Evolutionary conservation across 1,140 invertebrate species (phyloP).

Genomic region (Drosophila ogumai): DNA sequence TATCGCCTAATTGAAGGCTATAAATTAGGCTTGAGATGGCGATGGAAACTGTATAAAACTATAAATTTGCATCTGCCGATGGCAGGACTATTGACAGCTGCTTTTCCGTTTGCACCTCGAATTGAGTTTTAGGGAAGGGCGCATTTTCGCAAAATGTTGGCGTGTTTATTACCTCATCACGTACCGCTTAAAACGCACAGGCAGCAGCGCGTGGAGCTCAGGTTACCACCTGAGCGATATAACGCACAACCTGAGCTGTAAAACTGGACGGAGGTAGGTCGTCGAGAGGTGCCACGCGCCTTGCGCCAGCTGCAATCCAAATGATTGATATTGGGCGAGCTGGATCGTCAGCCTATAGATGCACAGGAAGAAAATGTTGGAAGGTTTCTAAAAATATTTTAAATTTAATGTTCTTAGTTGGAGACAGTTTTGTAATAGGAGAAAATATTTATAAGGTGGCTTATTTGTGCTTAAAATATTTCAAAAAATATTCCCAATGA

Average conservation of each 20-base stretch:
- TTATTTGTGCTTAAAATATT: not conserved
- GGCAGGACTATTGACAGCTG: conserved; percentile 64
- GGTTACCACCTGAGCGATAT: conserved; percentile 58
- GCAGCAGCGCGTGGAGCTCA: conserved; percentile 59
- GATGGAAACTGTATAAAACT: not conserved
- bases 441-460: too few species aligned
- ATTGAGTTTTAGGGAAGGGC: conserved; percentile 35
- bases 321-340: conserved; percentile 79
- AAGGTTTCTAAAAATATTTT: not conserved
- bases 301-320: conserved; percentile 53
- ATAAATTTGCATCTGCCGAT: conserved; percentile 45
- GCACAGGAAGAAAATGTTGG: conserved; percentile 6
- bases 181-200: conserved; percentile 65
- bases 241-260: conserved; percentile 15
- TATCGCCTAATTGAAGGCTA: conserved; percentile 10
- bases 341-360: conserved; percentile 18
- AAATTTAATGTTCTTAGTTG: not conserved
- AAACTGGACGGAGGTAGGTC: conserved; percentile 19
- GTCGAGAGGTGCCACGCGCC: conserved; percentile 36
- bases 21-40: conserved; percentile 9
- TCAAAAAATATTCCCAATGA: not conserved
- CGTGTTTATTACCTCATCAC: conserved; percentile 76
- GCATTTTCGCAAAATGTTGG: conserved; percentile 53
- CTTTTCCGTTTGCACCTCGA: conserved; percentile 16
- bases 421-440: not conserved